Base-by-base conservation (phyloP, 2,888 invertebrate species). In the Cryptocheilus praepositus region DNA sequence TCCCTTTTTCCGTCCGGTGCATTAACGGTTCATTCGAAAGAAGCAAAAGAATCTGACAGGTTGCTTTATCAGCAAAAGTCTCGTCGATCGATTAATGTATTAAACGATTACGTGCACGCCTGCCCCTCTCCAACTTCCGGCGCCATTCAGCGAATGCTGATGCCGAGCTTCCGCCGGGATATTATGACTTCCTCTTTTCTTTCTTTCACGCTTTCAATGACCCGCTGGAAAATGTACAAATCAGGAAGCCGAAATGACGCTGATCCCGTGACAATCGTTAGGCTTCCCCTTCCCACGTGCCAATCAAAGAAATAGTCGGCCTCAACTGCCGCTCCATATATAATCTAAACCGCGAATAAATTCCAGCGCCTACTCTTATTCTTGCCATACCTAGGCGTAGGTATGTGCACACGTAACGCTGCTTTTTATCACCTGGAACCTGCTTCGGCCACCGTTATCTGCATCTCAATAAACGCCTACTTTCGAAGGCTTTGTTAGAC, bases 41-140 rank as follows among this genome's bases (percentile, higher is more conserved):
- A 36, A 36, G 36, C 11, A 36, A 36, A 36, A 36, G 8, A 11
- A 36, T 36, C 21, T 16, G 25, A 28, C 13, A 16, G 11, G 22
- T 25, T 28, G 28, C 28, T 54, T 18, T 18, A 54, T 36, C 36
- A 11, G 13, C 36, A 25, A 25, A 25, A 5, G 4, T 36, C 36
- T 36, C 11, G 36, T 36, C 36, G 36, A 36, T 36, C 36, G 36
- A 36, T 36, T 36, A 36, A 36, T 36, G 36, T 36, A 36, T 36
- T 36, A 36, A 36, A 36, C 36, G 36, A 56, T 56, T 36, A 36
- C 56, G 43, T 43, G 56, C 21, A 19, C 36, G 19, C 28, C 25
- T 36, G 56, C 18, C 56, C 44, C 43, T 56, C 56, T 36, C 21
- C 44, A 19, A 56, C 56, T 56, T 56, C 56, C 56, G 56, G 56